Evolutionary conservation across 2,113 vertebrate species (phyloP).

Genomic region (Larimichthys polyactis): DNA sequence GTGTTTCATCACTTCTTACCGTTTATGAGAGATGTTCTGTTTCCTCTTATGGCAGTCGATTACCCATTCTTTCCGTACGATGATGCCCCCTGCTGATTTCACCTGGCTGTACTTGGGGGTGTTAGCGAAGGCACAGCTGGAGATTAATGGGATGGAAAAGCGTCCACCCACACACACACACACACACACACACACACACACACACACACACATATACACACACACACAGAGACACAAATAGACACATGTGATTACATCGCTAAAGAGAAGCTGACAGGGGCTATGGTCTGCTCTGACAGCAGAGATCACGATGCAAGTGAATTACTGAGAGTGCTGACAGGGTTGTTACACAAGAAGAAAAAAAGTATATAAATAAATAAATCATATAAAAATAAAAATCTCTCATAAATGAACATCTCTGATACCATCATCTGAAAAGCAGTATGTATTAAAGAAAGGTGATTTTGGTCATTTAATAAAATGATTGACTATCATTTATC

Average conservation of each 20-base stretch:
- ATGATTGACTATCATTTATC: not conserved
- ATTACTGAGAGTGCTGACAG: constrained; percentile 33
- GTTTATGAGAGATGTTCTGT: constrained; percentile 86
- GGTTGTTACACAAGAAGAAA: constrained; percentile 8
- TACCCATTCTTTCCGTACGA: constrained; percentile 92
- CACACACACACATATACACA: constrained; percentile 34
- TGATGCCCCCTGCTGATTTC: constrained; percentile 88
- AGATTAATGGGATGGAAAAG: constrained; percentile 23
- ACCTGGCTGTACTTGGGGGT: constrained; percentile 95
- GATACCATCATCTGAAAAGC: not conserved
- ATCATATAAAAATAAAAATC: not conserved
- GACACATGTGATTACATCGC: constrained; percentile 38
- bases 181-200: constrained; percentile 23
- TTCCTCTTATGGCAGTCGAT: constrained; percentile 90
- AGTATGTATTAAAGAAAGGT: not conserved
- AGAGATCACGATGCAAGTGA: constrained; percentile 36
- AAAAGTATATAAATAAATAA: not conserved
- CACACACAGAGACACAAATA: constrained; percentile 23
- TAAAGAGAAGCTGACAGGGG: constrained; percentile 27
- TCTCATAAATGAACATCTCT: not conserved
- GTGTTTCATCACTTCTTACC: constrained; percentile 69
- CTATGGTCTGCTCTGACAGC: constrained; percentile 31
- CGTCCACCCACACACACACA: constrained; percentile 21
- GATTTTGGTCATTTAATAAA: not conserved
- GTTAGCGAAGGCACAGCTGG: constrained; percentile 93